Percentiles rank a stretch among this genome's conserved stretches.
These are phyloP conservation scores for Trichogramma pretiosum DNA, from an alignment of 1,140 invertebrate species.

Conservation along the genomic window DNA sequence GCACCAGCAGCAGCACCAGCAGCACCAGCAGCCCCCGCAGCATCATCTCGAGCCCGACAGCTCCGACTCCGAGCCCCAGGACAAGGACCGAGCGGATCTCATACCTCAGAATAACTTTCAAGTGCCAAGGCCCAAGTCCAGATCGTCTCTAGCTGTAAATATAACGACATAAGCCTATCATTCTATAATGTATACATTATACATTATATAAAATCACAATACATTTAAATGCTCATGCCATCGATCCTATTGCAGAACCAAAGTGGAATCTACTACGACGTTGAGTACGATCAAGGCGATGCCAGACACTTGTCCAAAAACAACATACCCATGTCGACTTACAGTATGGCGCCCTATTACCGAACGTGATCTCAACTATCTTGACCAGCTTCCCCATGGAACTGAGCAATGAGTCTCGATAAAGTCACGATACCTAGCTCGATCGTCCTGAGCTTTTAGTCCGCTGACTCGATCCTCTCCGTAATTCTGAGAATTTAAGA, in stretches of 20 bases:
- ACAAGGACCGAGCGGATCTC: conserved; percentile 65
- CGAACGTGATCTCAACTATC: conserved; percentile 30
- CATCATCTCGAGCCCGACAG: conserved; percentile 42
- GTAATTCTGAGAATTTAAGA: too few relatives aligned
- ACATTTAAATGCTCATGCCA: too few relatives aligned
- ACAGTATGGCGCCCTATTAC: conserved; percentile 45
- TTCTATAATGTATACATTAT: too few relatives aligned
- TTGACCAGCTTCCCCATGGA: neutral
- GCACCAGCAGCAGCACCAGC: conserved; percentile 7
- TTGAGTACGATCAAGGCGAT: conserved; percentile 68
- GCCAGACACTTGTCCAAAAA: conserved; percentile 50
- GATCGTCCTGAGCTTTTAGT: too few relatives aligned
- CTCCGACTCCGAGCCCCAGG: conserved; percentile 52
- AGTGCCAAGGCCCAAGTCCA: conserved; percentile 70
- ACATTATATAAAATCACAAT: too few relatives aligned
- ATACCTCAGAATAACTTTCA: conserved; percentile 48
- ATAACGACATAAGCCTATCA: too few relatives aligned
- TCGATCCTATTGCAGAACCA: conserved; percentile 67
- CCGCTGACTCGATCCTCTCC: too few relatives aligned
- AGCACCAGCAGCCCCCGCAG: conserved; percentile 24
- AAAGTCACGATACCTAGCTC: too few relatives aligned
- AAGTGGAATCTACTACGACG: conserved; percentile 80
- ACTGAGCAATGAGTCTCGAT: too few relatives aligned
- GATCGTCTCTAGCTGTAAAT: conserved; percentile 61
- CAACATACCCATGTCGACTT: conserved; percentile 62